Conservation (phyloP, 2,113 vertebrate species). For the Carassius gibelio region DNA sequence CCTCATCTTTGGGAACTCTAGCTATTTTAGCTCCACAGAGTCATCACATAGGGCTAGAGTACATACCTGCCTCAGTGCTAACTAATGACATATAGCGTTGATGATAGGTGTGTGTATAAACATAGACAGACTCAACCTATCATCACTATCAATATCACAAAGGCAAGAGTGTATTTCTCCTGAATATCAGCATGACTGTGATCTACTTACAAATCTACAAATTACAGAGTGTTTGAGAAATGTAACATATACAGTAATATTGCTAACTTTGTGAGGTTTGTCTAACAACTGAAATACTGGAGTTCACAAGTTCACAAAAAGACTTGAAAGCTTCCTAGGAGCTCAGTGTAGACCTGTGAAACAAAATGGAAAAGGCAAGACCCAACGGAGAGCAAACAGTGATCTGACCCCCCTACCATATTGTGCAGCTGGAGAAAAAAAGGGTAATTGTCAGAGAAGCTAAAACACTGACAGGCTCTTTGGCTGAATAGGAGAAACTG, state of each 20-base stretch:
- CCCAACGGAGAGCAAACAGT: background rate
- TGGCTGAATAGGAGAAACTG: slow-evolving; percentile 11
- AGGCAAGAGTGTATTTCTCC: background rate
- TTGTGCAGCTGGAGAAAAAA: background rate
- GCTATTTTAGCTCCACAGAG: background rate
- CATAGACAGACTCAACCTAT: background rate
- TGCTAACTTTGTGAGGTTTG: background rate
- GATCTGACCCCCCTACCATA: background rate
- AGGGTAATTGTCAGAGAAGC: background rate
- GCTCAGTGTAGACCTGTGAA: background rate
- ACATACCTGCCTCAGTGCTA: background rate
- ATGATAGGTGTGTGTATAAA: background rate
- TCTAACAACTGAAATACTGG: background rate
- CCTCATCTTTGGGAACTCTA: background rate
- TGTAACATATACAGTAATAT: too few relatives aligned
- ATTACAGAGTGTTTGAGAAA: background rate
- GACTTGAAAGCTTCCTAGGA: background rate
- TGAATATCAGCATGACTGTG: background rate
- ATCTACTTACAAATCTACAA: background rate
- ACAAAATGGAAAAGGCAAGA: slow-evolving; percentile 5
- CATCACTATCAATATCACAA: background rate
- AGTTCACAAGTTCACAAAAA: background rate
- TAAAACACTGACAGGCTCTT: slow-evolving; percentile 13
- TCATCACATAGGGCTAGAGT: background rate
- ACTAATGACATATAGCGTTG: background rate